phyloP scores from a whole-genome alignment of 2,888 invertebrate species.

The Therioaphis trifolii region DNA sequence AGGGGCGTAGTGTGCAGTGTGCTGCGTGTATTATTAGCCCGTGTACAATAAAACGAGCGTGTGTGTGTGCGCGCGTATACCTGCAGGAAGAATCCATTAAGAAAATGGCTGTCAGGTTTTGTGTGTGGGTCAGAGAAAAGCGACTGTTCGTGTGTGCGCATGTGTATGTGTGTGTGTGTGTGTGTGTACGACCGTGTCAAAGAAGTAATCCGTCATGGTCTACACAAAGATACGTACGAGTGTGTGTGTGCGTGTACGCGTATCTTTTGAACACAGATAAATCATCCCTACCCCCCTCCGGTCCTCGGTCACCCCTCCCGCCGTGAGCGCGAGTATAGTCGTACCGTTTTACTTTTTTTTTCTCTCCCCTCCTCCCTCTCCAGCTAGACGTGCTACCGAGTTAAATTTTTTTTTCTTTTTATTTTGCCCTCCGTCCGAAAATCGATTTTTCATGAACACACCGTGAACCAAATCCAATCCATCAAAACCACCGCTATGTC shows the following conservation, averaged over 20 bases:
- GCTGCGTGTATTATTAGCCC: constrained; percentile 42
- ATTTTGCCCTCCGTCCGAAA: not conserved
- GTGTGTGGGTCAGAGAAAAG: constrained; percentile 49
- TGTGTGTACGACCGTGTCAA: constrained; percentile 56
- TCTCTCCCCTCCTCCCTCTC: too few relatives aligned
- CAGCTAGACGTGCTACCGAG: not conserved
- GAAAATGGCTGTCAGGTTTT: constrained; percentile 55
- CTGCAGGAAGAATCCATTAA: constrained; percentile 53
- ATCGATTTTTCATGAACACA: constrained; percentile 57
- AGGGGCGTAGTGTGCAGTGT: not conserved
- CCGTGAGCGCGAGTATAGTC: not conserved
- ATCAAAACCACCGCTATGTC: constrained; percentile 20
- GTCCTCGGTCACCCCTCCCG: not conserved
- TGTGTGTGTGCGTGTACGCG: not conserved
- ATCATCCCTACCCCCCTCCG: constrained; percentile 47
- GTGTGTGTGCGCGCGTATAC: not conserved
- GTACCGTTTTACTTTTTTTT: constrained; percentile 18
- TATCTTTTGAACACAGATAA: constrained; percentile 58
- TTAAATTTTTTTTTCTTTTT: constrained; percentile 18
- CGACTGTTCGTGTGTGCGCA: not conserved
- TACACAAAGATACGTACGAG: constrained; percentile 40
- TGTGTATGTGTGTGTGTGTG: not conserved
- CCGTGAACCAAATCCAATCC: constrained; percentile 57
- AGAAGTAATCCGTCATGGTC: constrained; percentile 60
- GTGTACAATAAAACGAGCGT: not conserved